Base-by-base conservation (phyloP, 2,113 vertebrate species). In the Excalfactoria chinensis region DNA sequence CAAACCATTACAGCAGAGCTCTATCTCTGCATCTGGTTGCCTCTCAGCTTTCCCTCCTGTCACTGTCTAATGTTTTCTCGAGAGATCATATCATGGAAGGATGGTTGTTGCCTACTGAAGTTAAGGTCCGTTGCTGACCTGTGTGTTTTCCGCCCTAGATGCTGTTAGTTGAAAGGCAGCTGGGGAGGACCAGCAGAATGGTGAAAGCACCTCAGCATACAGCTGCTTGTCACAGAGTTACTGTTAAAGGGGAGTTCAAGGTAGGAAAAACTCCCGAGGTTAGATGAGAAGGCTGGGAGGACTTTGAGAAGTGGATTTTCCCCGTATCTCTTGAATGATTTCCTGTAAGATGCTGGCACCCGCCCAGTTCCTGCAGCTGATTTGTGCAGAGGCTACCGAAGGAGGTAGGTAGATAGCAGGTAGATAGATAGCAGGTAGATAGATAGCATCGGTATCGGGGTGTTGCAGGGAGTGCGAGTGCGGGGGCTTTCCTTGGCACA, bases 381-480 rank as follows among this genome's bases (percentile, higher is more conserved):
- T 49, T 25, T 25, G 30, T 18, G 37, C 30, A 22, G 49, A 53
- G 49, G 19, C 22, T 32, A 2, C 0, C 1, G 79, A 35, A 16
- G 34, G 44, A 48, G 44, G 18, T 13, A 30, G 48, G 5, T 34
- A 20, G n/a, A n/a, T n/a, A n/a, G n/a, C n/a, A n/a, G n/a, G n/a
- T n/a, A n/a, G n/a, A n/a, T n/a, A n/a, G n/a, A n/a, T n/a, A n/a
- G n/a, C n/a, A 48, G 44, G 18, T 14, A 30, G 48, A 6, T 32
- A 20, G 60, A 6, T 40, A 20, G 8, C 3, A 12, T 32, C 8
- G 3, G 34, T 25, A 18, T 3, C 16, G 64, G 43, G 34, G 64
- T 14, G 25, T 12, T 0, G 1, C 8, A 30, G 44, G 37, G 15
- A 58, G 22, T 1, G 16, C 4, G 48, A 58, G 37, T 5, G 5